These are phyloP conservation scores for Tenthredo scrophulariae DNA, from an alignment of 2,888 invertebrate species.

Conservation along the genomic window DNA sequence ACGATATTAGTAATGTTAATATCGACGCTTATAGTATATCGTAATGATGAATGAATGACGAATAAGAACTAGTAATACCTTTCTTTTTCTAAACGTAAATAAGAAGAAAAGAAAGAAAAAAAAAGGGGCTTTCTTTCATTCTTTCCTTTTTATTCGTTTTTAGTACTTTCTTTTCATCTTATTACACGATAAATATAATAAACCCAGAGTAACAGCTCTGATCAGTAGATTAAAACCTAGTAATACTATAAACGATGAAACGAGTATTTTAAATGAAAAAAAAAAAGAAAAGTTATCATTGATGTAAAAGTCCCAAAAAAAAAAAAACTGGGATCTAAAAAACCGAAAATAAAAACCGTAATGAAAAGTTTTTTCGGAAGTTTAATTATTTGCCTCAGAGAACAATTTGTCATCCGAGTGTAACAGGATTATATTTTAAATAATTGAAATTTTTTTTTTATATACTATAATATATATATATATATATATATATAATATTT, in stretches of 20 bases:
- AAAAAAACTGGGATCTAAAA: too few relatives aligned
- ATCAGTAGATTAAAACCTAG: not conserved
- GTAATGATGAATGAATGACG: not conserved
- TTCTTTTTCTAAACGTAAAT: not conserved
- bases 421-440: too few relatives aligned
- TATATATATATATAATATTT: too few relatives aligned
- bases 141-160: not conserved
- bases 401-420: too few relatives aligned
- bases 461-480: too few relatives aligned
- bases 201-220: not conserved
- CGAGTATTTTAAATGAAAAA: not conserved
- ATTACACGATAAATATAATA: not conserved
- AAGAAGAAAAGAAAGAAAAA: not conserved
- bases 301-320: too few relatives aligned
- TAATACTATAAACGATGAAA: not conserved
- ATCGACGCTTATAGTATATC: not conserved
- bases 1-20: not conserved
- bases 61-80: not conserved
- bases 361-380: too few relatives aligned
- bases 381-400: too few relatives aligned
- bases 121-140: not conserved
- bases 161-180: not conserved
- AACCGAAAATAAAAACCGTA: too few relatives aligned
- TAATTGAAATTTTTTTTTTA: too few relatives aligned
- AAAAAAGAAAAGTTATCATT: too few relatives aligned